phyloP scores from a whole-genome alignment of 2,888 invertebrate species.

The Noctua comes region DNA sequence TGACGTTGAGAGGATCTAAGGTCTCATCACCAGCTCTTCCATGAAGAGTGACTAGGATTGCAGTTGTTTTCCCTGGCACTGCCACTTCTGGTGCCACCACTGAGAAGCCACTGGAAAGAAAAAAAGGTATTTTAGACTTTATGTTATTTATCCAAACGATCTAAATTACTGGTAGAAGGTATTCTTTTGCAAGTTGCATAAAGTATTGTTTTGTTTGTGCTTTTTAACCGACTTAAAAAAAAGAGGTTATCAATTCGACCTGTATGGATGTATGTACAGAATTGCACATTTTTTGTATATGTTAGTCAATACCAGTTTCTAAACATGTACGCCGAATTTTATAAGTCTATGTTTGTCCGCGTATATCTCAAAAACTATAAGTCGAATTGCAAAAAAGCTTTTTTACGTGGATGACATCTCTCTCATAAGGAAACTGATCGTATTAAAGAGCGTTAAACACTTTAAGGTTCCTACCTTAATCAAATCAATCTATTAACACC shows the following conservation, averaged over 20 bases:
- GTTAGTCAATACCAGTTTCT: too few species aligned
- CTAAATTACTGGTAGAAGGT: background rate
- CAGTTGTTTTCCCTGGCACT: slow-evolving; percentile 92
- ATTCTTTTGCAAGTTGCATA: background rate
- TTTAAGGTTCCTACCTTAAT: background rate
- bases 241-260: too few species aligned
- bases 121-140: slow-evolving; percentile 4
- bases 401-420: background rate
- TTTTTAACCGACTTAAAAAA: too few species aligned
- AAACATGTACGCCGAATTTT: too few species aligned
- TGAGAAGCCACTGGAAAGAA: slow-evolving; percentile 90
- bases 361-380: too few species aligned
- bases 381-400: too few species aligned
- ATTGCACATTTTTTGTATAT: too few species aligned
- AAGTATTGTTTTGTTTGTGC: background rate
- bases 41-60: slow-evolving; percentile 91
- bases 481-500: background rate
- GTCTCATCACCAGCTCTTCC: slow-evolving; percentile 84
- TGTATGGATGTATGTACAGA: too few species aligned
- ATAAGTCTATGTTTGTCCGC: too few species aligned
- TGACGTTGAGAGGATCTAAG: slow-evolving; percentile 90
- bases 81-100: slow-evolving; percentile 92
- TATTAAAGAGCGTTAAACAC: background rate
- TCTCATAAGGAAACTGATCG: background rate
- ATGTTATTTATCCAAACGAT: background rate